Conservation (phyloP, 2,888 invertebrate species). For the Tenthredo mesomela region DNA sequence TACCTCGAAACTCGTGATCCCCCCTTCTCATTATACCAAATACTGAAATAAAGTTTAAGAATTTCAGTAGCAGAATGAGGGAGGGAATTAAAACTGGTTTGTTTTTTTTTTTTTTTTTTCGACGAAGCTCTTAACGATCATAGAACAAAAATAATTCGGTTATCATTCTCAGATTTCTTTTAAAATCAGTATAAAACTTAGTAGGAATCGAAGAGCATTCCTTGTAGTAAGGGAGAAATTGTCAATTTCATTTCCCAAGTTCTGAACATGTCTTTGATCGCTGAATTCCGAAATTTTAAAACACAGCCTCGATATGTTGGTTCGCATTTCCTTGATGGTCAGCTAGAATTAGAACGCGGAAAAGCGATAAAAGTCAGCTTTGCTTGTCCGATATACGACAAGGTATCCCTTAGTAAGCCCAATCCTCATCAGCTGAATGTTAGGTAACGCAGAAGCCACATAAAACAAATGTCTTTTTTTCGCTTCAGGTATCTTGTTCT, state of each 20-base stretch:
- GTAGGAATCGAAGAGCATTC: neutral
- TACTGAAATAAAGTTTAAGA: neutral
- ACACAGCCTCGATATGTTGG: neutral
- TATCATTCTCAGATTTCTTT: neutral
- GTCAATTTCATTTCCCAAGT: neutral
- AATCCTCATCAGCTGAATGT: slow-evolving; percentile 13
- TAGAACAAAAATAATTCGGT: neutral
- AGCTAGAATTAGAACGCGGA: slow-evolving; percentile 6
- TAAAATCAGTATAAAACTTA: neutral
- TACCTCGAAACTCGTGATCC: neutral
- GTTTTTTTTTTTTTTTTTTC: too few relatives aligned
- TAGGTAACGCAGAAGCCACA: slow-evolving; percentile 25
- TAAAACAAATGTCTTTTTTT: slow-evolving; percentile 5
- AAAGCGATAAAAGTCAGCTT: slow-evolving; percentile 10
- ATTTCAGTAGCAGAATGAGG: too few relatives aligned
- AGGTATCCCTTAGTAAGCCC: slow-evolving; percentile 20
- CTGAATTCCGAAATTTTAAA: neutral
- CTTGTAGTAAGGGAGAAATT: neutral
- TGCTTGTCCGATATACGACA: slow-evolving; percentile 18
- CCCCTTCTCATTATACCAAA: slow-evolving; percentile 2
- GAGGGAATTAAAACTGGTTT: neutral
- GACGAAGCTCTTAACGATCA: neutral
- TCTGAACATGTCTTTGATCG: neutral
- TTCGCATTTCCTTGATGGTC: neutral
- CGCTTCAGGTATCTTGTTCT: slow-evolving; percentile 93